These are phyloP conservation scores for Idris sp. DNA, from an alignment of 1,140 invertebrate genomes.

Conservation along the genomic window DNA sequence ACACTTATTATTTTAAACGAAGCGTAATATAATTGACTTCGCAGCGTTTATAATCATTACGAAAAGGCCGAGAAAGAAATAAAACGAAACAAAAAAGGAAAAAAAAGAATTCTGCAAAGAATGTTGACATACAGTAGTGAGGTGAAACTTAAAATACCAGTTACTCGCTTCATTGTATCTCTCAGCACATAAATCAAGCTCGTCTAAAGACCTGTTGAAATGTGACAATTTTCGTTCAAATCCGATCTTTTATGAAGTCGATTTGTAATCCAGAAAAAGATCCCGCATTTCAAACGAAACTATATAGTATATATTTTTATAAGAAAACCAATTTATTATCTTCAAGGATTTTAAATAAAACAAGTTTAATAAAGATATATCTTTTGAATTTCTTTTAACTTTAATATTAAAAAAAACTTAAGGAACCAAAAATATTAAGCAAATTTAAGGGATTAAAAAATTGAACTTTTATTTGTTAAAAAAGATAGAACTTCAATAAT, in stretches of 20 bases:
- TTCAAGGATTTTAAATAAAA: too few species aligned
- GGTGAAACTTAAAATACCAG: conserved; percentile 34
- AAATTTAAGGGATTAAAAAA: too few species aligned
- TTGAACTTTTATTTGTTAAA: too few species aligned
- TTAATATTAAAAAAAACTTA: too few species aligned
- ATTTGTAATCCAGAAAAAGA: conserved; percentile 2
- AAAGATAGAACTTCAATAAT: too few species aligned
- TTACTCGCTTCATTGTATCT: conserved; percentile 31
- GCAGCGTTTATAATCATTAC: conserved; percentile 11
- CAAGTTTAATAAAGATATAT: too few species aligned
- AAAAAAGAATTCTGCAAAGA: conserved; percentile 8
- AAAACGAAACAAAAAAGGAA: too few species aligned
- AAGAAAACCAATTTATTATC: too few species aligned
- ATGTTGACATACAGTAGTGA: conserved; percentile 37
- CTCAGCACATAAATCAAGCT: conserved; percentile 13
- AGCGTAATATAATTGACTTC: conserved; percentile 25
- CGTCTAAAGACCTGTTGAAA: conserved; percentile 23
- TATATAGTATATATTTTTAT: too few species aligned
- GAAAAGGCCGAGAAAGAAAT: too few species aligned
- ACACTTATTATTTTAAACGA: conserved; percentile 32
- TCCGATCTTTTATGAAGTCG: conserved; percentile 3
- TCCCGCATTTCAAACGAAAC: neutral
- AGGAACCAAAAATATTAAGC: too few species aligned
- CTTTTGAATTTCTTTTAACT: too few species aligned
- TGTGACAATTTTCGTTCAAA: conserved; percentile 34